Evolutionary conservation across 2,888 invertebrate species (phyloP).

Genomic region (Erpobdella octoculata): DNA sequence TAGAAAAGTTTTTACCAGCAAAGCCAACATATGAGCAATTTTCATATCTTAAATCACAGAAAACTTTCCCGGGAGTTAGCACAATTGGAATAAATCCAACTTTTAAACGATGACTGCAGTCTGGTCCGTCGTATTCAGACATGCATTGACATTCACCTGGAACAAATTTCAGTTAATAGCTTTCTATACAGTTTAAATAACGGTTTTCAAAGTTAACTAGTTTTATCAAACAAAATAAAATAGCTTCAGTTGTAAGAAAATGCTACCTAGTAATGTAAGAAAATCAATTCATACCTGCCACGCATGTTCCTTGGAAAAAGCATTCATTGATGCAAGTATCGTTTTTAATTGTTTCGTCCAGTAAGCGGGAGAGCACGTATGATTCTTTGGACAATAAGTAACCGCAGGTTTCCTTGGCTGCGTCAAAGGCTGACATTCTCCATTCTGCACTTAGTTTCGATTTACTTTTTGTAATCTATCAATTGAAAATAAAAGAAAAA

Average conservation of each 20-base stretch:
- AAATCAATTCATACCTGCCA: slow-evolving; percentile 5
- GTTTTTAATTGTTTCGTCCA: not conserved
- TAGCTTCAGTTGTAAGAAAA: not conserved
- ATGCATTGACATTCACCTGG: slow-evolving; percentile 21
- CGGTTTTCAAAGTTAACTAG: too few species aligned
- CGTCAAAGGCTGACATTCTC: slow-evolving; percentile 24
- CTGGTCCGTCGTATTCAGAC: slow-evolving; percentile 20
- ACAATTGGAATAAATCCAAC: not conserved
- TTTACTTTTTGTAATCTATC: not conserved
- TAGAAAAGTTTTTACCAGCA: not conserved
- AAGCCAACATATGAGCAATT: slow-evolving; percentile 12
- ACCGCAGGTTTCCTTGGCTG: slow-evolving; percentile 27
- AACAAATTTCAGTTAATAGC: not conserved
- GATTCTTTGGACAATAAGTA: slow-evolving; percentile 7
- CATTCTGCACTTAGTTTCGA: slow-evolving; percentile 4
- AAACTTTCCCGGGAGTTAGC: not conserved
- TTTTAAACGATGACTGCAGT: slow-evolving; percentile 23
- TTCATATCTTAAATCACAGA: slow-evolving; percentile 4
- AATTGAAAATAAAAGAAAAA: too few species aligned
- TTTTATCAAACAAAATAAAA: too few species aligned
- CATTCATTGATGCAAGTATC: slow-evolving; percentile 29
- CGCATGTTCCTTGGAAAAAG: slow-evolving; percentile 26
- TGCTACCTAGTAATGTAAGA: not conserved
- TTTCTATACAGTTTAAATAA: not conserved
- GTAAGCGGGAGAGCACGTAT: not conserved